Conservation (phyloP, 2,888 invertebrate species). For the Yponomeuta cagnagella region DNA sequence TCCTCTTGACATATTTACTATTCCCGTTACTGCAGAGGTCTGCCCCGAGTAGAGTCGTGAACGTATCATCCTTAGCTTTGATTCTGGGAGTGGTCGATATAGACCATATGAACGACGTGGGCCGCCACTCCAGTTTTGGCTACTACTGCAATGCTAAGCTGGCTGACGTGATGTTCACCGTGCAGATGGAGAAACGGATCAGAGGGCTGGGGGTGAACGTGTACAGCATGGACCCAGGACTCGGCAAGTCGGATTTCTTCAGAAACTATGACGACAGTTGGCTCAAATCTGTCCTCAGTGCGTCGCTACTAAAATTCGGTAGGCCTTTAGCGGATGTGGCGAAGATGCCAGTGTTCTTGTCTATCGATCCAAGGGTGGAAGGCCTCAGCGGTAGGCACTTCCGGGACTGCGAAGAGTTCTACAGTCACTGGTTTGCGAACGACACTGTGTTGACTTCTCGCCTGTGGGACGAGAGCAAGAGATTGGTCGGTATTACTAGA, state of each 20-base stretch:
- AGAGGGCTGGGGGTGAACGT: slow-evolving; percentile 72
- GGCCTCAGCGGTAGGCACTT: slow-evolving; percentile 49
- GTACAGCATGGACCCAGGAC: slow-evolving; percentile 89
- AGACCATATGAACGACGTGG: slow-evolving; percentile 82
- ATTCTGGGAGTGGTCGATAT: slow-evolving; percentile 81
- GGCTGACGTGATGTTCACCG: slow-evolving; percentile 45
- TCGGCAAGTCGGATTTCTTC: slow-evolving; percentile 86
- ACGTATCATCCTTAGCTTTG: slow-evolving; percentile 73
- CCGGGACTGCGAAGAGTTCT: slow-evolving; percentile 49
- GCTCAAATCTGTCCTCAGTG: slow-evolving; percentile 32
- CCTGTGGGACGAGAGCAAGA: slow-evolving; percentile 48
- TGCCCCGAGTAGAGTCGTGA: slow-evolving; percentile 50
- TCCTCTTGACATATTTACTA: slow-evolving; percentile 48
- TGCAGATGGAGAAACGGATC: slow-evolving; percentile 68
- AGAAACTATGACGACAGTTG: slow-evolving; percentile 53
- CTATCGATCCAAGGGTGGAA: slow-evolving; percentile 39
- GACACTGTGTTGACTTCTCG: slow-evolving; percentile 34
- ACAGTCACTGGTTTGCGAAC: slow-evolving; percentile 58
- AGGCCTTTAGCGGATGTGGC: slow-evolving; percentile 41
- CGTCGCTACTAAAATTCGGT: slow-evolving; percentile 35
- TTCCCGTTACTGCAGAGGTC: slow-evolving; percentile 45
- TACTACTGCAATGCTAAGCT: slow-evolving; percentile 70
- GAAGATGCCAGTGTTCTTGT: slow-evolving; percentile 48
- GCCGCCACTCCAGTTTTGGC: slow-evolving; percentile 74
- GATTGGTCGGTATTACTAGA: slow-evolving; percentile 36